phyloP scores from a whole-genome alignment of 2,888 invertebrate species.

The Andrena flavipes region DNA sequence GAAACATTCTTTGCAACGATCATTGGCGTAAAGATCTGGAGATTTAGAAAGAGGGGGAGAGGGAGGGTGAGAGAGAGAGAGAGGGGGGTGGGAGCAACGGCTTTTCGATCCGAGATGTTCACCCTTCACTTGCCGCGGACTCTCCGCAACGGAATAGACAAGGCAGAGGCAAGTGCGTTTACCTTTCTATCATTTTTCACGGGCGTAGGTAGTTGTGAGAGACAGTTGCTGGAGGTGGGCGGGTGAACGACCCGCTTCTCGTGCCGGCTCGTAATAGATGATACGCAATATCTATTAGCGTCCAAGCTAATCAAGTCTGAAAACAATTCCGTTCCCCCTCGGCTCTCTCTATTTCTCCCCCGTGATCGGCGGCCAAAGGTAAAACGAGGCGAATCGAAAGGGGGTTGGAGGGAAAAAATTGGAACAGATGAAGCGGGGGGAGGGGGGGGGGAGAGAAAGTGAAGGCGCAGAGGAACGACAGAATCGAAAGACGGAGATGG shows the following conservation, averaged over 20 bases:
- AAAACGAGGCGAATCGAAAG: neutral
- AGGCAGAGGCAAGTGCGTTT: neutral
- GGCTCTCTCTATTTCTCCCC: neutral
- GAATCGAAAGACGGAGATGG: slow-evolving; percentile 47
- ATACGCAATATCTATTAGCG: slow-evolving; percentile 79
- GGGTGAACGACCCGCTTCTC: neutral
- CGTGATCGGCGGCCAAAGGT: neutral
- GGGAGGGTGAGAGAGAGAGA: no score
- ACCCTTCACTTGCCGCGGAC: slow-evolving; percentile 4
- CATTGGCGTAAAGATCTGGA: slow-evolving; percentile 67
- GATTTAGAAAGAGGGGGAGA: slow-evolving; percentile 26
- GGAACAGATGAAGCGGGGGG: neutral
- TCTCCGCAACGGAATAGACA: neutral
- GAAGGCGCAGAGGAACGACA: slow-evolving; percentile 19
- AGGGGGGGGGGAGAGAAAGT: neutral
- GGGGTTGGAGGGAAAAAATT: slow-evolving; percentile 9
- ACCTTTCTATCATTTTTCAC: slow-evolving; percentile 9
- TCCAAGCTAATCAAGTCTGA: slow-evolving; percentile 67
- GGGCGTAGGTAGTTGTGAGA: neutral
- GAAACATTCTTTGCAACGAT: slow-evolving; percentile 45
- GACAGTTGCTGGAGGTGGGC: neutral
- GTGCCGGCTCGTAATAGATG: slow-evolving; percentile 65
- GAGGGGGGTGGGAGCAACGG: neutral
- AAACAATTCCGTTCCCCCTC: slow-evolving; percentile 71
- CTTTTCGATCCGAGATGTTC: slow-evolving; percentile 10